These are phyloP conservation scores for Nycticryphes semicollaris DNA, from an alignment of 2,113 vertebrate genomes.

Conservation along the genomic window DNA sequence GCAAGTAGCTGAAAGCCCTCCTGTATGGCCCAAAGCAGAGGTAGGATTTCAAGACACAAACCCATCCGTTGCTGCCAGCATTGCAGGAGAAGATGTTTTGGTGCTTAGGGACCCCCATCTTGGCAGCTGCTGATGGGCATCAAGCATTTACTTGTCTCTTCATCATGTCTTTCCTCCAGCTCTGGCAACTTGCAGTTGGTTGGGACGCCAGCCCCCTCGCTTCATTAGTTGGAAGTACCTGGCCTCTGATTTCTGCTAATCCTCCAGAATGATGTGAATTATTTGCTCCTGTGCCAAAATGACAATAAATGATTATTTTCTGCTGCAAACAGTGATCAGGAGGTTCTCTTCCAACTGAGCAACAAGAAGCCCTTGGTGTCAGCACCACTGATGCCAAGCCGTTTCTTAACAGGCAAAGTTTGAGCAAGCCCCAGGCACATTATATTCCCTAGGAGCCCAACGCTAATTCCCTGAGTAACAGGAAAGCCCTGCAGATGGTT, in stretches of 20 bases:
- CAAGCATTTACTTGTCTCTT: background rate
- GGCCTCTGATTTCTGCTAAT: background rate
- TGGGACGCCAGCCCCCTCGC: background rate
- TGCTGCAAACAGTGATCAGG: fast-evolving
- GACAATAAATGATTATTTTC: background rate
- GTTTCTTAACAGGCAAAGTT: background rate
- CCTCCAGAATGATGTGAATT: fast-evolving
- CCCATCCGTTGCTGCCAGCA: fast-evolving
- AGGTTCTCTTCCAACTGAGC: background rate
- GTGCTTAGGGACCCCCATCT: background rate
- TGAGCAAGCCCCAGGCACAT: background rate
- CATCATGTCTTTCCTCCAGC: fast-evolving
- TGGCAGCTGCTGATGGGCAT: background rate
- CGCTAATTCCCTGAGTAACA: fast-evolving
- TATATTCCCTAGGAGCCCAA: fast-evolving
- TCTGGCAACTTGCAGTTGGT: background rate
- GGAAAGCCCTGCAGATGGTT: background rate
- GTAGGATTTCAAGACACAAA: fast-evolving
- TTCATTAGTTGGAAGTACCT: background rate
- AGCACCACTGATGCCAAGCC: background rate
- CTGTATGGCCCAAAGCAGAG: fast-evolving
- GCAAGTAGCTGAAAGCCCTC: background rate
- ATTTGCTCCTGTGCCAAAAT: background rate
- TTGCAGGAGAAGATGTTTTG: background rate
- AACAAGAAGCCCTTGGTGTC: fast-evolving